phyloP scores from a whole-genome alignment of 1,140 invertebrate species.

The Lineus longissimus region DNA sequence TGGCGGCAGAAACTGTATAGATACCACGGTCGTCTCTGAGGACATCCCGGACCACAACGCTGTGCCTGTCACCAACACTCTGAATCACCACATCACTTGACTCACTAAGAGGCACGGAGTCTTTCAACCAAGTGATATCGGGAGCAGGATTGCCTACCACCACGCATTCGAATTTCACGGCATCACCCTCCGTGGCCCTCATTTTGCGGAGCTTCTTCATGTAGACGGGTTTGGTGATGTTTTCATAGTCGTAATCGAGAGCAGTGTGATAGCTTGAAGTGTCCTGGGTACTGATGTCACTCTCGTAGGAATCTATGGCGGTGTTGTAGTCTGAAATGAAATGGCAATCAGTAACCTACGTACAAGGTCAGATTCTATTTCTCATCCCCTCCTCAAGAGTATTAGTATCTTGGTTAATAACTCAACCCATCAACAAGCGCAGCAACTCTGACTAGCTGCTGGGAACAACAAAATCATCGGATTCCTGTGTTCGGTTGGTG shows the following conservation, averaged over 20 bases:
- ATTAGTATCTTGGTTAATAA: too few relatives aligned
- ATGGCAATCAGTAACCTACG: too few relatives aligned
- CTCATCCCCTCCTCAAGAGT: too few relatives aligned
- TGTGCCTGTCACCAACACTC: constrained; percentile 81
- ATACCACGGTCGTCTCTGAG: constrained; percentile 88
- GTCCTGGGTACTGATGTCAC: constrained; percentile 22
- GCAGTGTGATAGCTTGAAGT: constrained; percentile 20
- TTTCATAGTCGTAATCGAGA: constrained; percentile 41
- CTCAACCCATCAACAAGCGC: too few relatives aligned
- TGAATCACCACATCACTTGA: constrained; percentile 65
- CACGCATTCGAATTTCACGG: constrained; percentile 38
- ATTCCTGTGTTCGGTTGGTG: too few relatives aligned
- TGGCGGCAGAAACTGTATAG: constrained; percentile 92
- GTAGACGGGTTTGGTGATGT: constrained; percentile 30
- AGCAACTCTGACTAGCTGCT: too few relatives aligned
- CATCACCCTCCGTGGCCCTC: constrained; percentile 40
- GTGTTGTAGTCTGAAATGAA: constrained; percentile 17
- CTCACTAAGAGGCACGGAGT: constrained; percentile 78
- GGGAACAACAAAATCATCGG: too few relatives aligned
- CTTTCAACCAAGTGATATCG: constrained; percentile 63
- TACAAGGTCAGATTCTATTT: too few relatives aligned
- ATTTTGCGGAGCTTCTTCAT: constrained; percentile 32
- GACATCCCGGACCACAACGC: constrained; percentile 88
- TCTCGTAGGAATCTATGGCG: constrained; percentile 24
- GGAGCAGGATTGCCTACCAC: constrained; percentile 49